These are phyloP conservation scores for Scaptodrosophila latifasciaeformis DNA, from an alignment of 2,888 invertebrate species.

Conservation along the genomic window DNA sequence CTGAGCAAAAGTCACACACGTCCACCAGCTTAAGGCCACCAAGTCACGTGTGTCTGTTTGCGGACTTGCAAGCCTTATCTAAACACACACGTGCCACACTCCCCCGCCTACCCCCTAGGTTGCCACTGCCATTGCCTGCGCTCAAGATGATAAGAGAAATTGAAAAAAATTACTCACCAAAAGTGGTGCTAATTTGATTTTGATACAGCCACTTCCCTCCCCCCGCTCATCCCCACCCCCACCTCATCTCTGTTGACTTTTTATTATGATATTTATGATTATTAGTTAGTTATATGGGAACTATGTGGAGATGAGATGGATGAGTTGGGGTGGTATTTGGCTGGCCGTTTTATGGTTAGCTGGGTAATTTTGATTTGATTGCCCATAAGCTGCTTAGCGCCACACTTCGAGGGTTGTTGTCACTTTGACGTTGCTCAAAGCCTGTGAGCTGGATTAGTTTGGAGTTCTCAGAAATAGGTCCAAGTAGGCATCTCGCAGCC, in stretches of 20 bases:
- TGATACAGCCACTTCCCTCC: conserved; percentile 46
- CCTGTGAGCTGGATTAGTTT: conserved; percentile 67
- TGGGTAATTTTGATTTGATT: conserved; percentile 42
- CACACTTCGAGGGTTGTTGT: conserved; percentile 43
- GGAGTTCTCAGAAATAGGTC: conserved; percentile 58
- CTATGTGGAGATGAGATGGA: no score
- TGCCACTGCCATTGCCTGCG: conserved; percentile 38
- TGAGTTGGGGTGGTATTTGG: no score
- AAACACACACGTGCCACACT: conserved; percentile 43
- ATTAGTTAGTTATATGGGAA: no score
- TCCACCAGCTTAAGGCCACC: conserved; percentile 21
- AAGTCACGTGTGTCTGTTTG: conserved; percentile 54
- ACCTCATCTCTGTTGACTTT: conserved; percentile 24
- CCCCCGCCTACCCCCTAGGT: not conserved
- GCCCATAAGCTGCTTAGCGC: conserved; percentile 67
- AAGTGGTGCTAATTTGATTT: conserved; percentile 68
- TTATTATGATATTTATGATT: no score
- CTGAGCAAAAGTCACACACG: conserved; percentile 6
- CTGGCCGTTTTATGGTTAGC: conserved; percentile 6
- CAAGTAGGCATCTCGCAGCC: no score
- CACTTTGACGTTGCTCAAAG: conserved; percentile 15
- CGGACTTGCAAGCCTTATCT: conserved; percentile 40
- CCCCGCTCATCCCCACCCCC: no score
- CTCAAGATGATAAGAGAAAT: conserved; percentile 49
- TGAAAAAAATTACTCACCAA: conserved; percentile 62